These are phyloP conservation scores for Brachypterus glaber DNA, from an alignment of 2,888 invertebrate species.

Conservation along the genomic window DNA sequence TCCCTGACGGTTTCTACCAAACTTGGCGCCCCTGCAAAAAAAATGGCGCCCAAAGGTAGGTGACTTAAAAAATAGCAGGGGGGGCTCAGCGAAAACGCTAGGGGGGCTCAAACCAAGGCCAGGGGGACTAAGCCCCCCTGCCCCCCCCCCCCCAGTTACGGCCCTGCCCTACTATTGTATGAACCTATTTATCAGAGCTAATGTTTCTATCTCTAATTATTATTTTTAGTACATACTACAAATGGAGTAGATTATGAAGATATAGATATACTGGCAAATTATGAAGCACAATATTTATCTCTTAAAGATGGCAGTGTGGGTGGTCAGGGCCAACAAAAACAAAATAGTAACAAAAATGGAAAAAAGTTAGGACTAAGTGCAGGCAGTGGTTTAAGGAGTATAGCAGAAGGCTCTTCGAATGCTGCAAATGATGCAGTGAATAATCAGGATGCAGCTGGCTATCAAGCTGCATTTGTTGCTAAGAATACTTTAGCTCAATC, in stretches of 20 bases:
- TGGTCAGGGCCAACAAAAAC: slow-evolving; percentile 11
- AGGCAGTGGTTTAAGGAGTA: slow-evolving; percentile 61
- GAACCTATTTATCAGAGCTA: no score
- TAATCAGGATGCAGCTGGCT: slow-evolving; percentile 67
- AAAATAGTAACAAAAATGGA: slow-evolving; percentile 9
- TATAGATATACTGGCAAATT: slow-evolving; percentile 27
- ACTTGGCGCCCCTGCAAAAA: no score
- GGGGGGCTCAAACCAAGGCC: no score
- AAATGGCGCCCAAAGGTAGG: no score
- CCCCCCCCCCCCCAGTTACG: no score
- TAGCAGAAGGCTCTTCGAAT: slow-evolving; percentile 64
- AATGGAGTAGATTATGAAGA: slow-evolving; percentile 30
- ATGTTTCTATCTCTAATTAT: no score
- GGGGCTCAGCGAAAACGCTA: no score
- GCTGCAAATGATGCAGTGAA: slow-evolving; percentile 62
- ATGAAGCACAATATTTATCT: slow-evolving; percentile 24
- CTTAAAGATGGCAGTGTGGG: slow-evolving; percentile 13
- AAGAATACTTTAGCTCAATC: slow-evolving; percentile 69
- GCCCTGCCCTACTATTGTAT: no score
- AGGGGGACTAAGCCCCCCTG: no score
- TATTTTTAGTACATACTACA: no score
- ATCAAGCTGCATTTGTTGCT: slow-evolving; percentile 69
- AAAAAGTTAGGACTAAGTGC: slow-evolving; percentile 55
- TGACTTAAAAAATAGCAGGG: no score
- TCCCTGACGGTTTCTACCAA: no score